Evolutionary conservation across 1,140 invertebrate genomes (phyloP).

Genomic region (Eumeta japonica): DNA sequence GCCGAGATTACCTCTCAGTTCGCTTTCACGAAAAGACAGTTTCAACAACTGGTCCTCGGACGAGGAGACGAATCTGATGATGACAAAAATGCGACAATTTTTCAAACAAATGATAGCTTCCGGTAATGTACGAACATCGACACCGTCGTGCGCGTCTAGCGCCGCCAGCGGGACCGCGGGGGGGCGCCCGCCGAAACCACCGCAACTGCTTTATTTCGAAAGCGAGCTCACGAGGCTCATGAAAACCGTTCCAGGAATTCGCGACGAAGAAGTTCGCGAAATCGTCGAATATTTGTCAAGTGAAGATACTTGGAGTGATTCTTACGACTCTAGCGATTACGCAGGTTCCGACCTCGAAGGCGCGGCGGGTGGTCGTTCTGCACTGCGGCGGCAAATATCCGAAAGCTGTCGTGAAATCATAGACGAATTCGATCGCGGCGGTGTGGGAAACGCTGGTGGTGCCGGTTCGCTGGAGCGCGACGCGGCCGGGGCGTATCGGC

Average conservation of each 20-base stretch:
- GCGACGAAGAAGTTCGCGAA: slow-evolving; percentile 85
- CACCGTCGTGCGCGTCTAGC: slow-evolving; percentile 52
- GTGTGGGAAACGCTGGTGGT: no score
- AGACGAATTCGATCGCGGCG: slow-evolving; percentile 73
- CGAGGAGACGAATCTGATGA: slow-evolving; percentile 91
- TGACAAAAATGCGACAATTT: slow-evolving; percentile 89
- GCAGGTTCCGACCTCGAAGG: slow-evolving; percentile 85
- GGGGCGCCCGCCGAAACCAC: slow-evolving; percentile 70
- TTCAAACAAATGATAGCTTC: slow-evolving; percentile 83
- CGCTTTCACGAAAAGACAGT: slow-evolving; percentile 78
- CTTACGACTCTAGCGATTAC: slow-evolving; percentile 87
- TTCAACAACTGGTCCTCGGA: slow-evolving; percentile 93
- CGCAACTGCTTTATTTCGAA: slow-evolving; percentile 83
- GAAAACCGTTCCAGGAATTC: slow-evolving; percentile 88
- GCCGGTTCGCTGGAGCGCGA: slow-evolving; percentile 68
- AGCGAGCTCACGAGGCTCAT: slow-evolving; percentile 84
- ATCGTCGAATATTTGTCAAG: slow-evolving; percentile 89
- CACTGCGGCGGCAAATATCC: slow-evolving; percentile 80
- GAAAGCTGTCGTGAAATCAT: slow-evolving; percentile 86
- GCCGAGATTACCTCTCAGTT: slow-evolving; percentile 51
- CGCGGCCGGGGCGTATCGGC: slow-evolving; percentile 80
- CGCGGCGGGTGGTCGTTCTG: slow-evolving; percentile 66
- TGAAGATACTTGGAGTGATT: slow-evolving; percentile 90
- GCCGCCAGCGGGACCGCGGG: slow-evolving; percentile 58
- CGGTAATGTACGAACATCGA: slow-evolving; percentile 61